A percentile compares a stretch with the other conserved stretches of the same genome.
Conservation (phyloP, 2,113 vertebrate species). For the Tyto alba region DNA sequence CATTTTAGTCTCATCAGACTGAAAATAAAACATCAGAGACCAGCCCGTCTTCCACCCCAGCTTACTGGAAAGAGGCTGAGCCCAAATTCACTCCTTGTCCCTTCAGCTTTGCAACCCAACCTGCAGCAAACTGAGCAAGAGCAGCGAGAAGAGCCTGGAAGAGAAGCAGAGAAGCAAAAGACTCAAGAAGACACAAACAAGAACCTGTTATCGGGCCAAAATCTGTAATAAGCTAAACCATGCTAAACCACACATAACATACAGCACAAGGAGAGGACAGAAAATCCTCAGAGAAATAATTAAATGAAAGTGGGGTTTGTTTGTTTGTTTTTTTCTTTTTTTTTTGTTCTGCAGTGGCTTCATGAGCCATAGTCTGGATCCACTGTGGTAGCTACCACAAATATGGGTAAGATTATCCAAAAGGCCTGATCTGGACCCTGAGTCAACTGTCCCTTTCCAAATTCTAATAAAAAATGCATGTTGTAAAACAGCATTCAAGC, state of each 20-base stretch:
- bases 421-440: not conserved
- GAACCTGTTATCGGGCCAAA: not conserved
- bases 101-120: not conserved
- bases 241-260: not conserved
- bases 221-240: not conserved
- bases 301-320: not conserved
- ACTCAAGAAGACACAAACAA: not conserved
- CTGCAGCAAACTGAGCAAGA: not conserved
- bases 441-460: not conserved
- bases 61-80: not conserved
- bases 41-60: not conserved
- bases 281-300: not conserved
- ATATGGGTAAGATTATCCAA: not conserved
- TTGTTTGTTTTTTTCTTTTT: fast-evolving
- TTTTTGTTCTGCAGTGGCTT: not conserved
- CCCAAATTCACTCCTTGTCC: not conserved
- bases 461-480: not conserved
- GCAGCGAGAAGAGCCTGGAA: not conserved
- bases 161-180: not conserved
- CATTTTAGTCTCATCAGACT: not conserved
- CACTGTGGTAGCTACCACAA: fast-evolving
- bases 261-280: not conserved
- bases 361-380: not conserved
- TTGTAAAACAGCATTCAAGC: not conserved
- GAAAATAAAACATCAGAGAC: not conserved